phyloP scores from a whole-genome alignment of 2,797 vertebrate genomes.

The Alectoris magna region DNA sequence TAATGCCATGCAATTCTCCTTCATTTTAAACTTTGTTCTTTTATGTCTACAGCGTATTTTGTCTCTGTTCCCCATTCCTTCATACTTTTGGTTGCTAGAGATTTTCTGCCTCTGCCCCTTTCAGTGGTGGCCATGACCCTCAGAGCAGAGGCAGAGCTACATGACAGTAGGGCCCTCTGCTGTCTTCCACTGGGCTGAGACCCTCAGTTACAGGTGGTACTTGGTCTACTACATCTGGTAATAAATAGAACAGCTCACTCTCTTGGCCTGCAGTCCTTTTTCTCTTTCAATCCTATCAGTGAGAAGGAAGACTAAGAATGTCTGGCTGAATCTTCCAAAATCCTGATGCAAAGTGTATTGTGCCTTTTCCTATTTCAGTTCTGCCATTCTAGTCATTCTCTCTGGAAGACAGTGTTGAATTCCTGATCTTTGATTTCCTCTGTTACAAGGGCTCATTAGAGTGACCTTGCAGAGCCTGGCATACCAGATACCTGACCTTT shows the following conservation, averaged over 20 bases:
- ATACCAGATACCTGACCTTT: not conserved
- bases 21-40: not conserved
- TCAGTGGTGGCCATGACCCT: not conserved
- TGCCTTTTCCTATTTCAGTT: not conserved
- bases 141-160: not conserved
- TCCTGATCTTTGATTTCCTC: not conserved
- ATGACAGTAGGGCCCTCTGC: accelerated
- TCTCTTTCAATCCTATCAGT: not conserved
- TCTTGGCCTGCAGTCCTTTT: not conserved
- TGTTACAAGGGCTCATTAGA: not conserved
- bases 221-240: not conserved
- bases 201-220: not conserved
- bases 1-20: not conserved
- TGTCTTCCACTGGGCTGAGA: not conserved
- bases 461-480: not conserved
- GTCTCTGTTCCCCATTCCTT: not conserved
- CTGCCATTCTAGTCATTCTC: not conserved
- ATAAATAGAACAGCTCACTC: not conserved
- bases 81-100: not conserved
- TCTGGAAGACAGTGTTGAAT: not conserved
- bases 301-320: not conserved
- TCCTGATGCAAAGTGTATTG: not conserved
- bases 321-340: not conserved
- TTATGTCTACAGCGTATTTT: not conserved
- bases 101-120: not conserved